phyloP scores from a whole-genome alignment of 2,888 invertebrate species.

The Latrodectus elegans region DNA sequence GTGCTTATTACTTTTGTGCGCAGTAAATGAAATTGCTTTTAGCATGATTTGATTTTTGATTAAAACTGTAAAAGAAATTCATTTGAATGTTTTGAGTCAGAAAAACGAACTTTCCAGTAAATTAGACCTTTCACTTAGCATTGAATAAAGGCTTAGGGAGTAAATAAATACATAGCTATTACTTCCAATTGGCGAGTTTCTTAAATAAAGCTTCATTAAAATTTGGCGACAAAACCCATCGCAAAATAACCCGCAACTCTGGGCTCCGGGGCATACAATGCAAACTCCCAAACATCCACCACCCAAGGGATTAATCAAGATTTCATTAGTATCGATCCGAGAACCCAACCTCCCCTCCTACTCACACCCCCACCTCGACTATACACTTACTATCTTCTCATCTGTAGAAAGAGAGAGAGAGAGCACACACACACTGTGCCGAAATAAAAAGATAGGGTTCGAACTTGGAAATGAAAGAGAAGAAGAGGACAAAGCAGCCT shows the following conservation, averaged over 20 bases:
- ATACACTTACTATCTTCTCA: slow-evolving; percentile 60
- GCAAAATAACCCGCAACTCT: slow-evolving; percentile 57
- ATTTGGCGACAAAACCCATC: slow-evolving; percentile 67
- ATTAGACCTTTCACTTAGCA: too few relatives aligned
- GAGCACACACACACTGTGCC: not conserved
- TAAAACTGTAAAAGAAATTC: too few relatives aligned
- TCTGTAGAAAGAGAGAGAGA: slow-evolving; percentile 49
- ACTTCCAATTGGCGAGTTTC: slow-evolving; percentile 55
- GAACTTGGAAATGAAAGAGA: slow-evolving; percentile 21
- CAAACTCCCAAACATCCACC: slow-evolving; percentile 57
- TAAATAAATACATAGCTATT: too few relatives aligned
- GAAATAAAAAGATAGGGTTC: slow-evolving; percentile 66
- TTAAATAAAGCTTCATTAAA: slow-evolving; percentile 38
- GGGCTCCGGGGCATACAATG: slow-evolving; percentile 67
- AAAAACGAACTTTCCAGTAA: too few relatives aligned
- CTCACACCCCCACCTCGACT: not conserved
- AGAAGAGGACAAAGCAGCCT: slow-evolving; percentile 62
- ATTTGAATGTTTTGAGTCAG: too few relatives aligned
- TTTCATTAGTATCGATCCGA: slow-evolving; percentile 69
- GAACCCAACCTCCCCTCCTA: not conserved
- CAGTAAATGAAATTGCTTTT: too few relatives aligned
- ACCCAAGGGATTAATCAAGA: slow-evolving; percentile 70
- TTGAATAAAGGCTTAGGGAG: too few relatives aligned
- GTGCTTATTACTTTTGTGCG: too few relatives aligned
- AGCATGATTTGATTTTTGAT: too few relatives aligned